phyloP scores from a whole-genome alignment of 2,888 invertebrate species.

The Anthophora plumipes region DNA sequence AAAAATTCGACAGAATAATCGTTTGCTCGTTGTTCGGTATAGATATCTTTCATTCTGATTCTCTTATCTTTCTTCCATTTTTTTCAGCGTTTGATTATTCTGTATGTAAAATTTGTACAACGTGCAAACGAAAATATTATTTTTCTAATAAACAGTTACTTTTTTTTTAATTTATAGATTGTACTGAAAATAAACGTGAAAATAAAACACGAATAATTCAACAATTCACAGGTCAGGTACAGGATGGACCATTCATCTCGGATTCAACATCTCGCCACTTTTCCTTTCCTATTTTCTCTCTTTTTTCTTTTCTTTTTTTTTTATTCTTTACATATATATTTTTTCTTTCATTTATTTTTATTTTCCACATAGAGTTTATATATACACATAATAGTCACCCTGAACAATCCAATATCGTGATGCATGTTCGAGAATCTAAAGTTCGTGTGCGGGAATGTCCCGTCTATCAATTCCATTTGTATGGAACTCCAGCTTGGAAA shows the following conservation, averaged over 20 bases:
- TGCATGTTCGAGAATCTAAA: conserved; percentile 72
- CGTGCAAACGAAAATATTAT: no score
- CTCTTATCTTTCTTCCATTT: neutral
- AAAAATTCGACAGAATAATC: neutral
- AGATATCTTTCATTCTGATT: neutral
- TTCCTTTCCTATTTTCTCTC: no score
- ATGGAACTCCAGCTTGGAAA: conserved; percentile 69
- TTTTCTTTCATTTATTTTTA: conserved; percentile 54
- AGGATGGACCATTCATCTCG: neutral
- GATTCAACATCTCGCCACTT: neutral
- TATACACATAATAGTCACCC: conserved; percentile 72
- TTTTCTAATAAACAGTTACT: no score
- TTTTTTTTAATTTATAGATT: no score
- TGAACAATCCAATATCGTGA: conserved; percentile 78
- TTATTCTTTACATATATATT: conserved; percentile 13
- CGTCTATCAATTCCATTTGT: conserved; percentile 74
- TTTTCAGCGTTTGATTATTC: neutral
- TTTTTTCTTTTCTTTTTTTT: neutral
- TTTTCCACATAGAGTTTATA: conserved; percentile 68
- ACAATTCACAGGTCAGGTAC: neutral
- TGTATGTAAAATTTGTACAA: no score
- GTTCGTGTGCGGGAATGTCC: conserved; percentile 73
- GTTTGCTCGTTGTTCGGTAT: neutral
- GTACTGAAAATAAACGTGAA: neutral
- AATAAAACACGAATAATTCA: neutral